Base-by-base conservation (phyloP, 1,140 invertebrate genomes). In the Charaxes varanes region DNA sequence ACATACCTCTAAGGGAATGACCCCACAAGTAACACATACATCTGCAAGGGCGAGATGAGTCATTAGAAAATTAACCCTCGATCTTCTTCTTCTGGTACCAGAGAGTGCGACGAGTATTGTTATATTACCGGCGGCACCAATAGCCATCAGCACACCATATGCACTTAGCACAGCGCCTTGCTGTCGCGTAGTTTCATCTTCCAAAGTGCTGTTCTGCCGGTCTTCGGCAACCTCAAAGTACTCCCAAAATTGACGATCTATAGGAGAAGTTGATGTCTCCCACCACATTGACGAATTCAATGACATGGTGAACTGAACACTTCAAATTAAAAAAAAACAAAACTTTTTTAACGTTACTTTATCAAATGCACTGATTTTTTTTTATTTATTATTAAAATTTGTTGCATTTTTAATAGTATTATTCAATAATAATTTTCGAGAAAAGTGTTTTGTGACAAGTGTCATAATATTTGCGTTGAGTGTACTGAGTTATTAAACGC, bases 21-120 rank as follows among this genome's bases (percentile, higher is more conserved):
- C 92, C 11, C 93, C 87, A 61, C 93, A 92, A 0, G 91, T 92
- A 11, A 94, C 92, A 41, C 93, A 88, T 1, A 94, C 84, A 78
- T 95, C 93, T 3, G 93, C 93, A 0, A 92, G 85, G 0, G 91
- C 88, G 12, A 95, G 72, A 68, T 95, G 91, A 37, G 92, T 88
- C 60, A 95, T 93, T 78, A 94, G 88, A 14, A 93, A 57, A 34
- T 91, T 91, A 18, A 94, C 90, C 6, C 92, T 73, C 0, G 91
- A 92, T 56, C 91, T 90, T 22, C 90, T 73, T 15, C 91, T 86
- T 2, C 91, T 78, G 5, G 88, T 88, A 12, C 88, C 83, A 22
- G 90, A 87, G 7, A 95, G 69, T 1, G 92, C 90, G 1, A 91
- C 74, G 47, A 95, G 90, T 11, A 95, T 91, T 0, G 59, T 59